A percentile compares a stretch with the other conserved stretches of the same genome.
Evolutionary conservation across 2,888 invertebrate species (phyloP).

Genomic region (Loripinus fragilis): DNA sequence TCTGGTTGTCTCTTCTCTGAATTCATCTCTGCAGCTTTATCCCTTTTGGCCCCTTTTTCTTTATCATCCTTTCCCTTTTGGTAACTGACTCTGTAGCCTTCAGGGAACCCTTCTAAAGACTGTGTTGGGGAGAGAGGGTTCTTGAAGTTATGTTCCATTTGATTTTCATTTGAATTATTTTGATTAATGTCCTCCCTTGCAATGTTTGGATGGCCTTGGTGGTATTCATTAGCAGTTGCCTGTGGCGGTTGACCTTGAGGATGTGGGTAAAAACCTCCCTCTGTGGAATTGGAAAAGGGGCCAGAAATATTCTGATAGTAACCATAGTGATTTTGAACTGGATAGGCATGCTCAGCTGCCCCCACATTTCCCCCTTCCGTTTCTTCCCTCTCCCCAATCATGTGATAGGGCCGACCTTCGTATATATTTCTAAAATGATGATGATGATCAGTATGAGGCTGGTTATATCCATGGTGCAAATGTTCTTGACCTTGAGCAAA

Average conservation of each 20-base stretch:
- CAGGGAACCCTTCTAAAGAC: conserved; percentile 20
- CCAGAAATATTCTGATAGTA: not conserved
- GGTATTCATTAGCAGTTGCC: not conserved
- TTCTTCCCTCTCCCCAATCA: conserved; percentile 58
- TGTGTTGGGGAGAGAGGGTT: conserved; percentile 11
- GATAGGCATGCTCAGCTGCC: conserved; percentile 29
- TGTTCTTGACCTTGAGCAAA: conserved; percentile 34
- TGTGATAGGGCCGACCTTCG: conserved; percentile 52
- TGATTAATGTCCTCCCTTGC: not conserved
- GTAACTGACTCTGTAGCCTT: conserved; percentile 42
- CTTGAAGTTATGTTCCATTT: conserved; percentile 15
- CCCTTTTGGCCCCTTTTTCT: conserved; percentile 23
- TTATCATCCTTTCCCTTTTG: conserved; percentile 34
- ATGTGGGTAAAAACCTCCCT: conserved; percentile 15
- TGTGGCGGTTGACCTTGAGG: not conserved
- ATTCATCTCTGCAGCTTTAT: conserved; percentile 9
- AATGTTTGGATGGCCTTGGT: conserved; percentile 20
- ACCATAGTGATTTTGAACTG: conserved; percentile 31
- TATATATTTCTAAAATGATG: conserved; percentile 59
- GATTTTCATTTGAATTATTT: conserved; percentile 32
- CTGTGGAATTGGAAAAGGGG: conserved; percentile 2
- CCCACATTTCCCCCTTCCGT: conserved; percentile 62
- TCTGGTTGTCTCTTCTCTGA: conserved; percentile 11
- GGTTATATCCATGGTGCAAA: conserved; percentile 23
- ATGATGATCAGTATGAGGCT: conserved; percentile 28